Base-by-base conservation (phyloP, 2,797 vertebrate genomes). In the Trachurus trachurus region DNA sequence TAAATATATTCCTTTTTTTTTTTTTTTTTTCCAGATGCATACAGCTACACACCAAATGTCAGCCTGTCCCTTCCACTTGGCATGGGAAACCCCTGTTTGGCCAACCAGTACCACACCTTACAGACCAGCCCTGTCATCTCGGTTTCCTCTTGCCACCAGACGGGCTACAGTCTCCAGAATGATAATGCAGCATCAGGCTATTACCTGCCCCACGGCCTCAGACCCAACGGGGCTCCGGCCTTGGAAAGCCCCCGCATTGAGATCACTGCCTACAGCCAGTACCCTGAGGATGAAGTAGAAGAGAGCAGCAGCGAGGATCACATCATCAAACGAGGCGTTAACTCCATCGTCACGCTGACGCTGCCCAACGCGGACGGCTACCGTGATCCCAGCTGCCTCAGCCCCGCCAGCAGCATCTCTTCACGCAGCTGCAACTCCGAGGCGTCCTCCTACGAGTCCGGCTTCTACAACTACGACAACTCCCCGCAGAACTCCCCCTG, bases 361-460 rank as follows among this genome's bases (percentile, higher is more conserved):
- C 94, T 99, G 85, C 98, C 98, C 0, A 96, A 94, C 83, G 95
- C 96, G 1, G 98, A 99, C 49, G 96, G 96, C 0, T 99, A 99
- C 89, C 95, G 98, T 21, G 98, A 99, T 88, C 98, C 98, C 0
- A 96, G 95, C 56, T 99, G 98, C 92, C 96, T 99, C 70, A 99
- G 98, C 85, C 98, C 98, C 0, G 98, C 98, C 0, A 99, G 98
- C 82, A 99, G 98, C 91, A 91, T 99, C 76, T 99, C 98, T 29
- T 99, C 98, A 7, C 96, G 98, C 71, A 99, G 98, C 94, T 98
- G 98, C 85, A 97, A 99, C 93, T 99, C 98, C 0, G 98, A 99
- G 78, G 97, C 98, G 0, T 99, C 98, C 4, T 99, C 98, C 61
- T 99, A 97, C 0, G 98, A 99, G 92, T 99, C 98, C 2, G 96